Base-by-base conservation (phyloP, 2,113 vertebrate genomes). In the Empidonax traillii region DNA sequence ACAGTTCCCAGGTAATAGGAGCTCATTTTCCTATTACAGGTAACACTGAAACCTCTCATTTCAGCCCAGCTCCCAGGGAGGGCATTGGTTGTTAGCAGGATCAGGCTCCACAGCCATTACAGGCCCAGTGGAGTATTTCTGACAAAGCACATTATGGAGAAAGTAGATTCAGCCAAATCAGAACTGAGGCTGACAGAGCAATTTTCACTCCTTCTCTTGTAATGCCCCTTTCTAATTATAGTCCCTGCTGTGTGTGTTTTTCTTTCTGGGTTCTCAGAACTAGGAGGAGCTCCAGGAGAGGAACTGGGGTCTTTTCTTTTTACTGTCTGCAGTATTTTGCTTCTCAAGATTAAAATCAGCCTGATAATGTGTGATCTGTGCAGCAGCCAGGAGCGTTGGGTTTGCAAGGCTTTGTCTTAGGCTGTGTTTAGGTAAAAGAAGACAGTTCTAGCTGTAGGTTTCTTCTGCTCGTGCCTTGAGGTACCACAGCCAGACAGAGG, bases 131-230 rank as follows among this genome's bases (percentile, higher is more conserved):
- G 67, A 87, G 80, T 51, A 58, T 82, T 94, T 94, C 87, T 92
- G 90, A 92, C 65, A 76, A 53, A 94, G 79, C 78, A 92, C 56
- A 43, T 89, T 41, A 47, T 24, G 44, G 30, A 41, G 62, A 35
- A 63, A 68, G 65, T 5, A 66, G n/a, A 72, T 39, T 30, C 85
- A 88, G 47, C 71, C 75, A 39, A 61, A 93, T 75, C 49, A 93
- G 47, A 90, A 66, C 78, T n/a, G 59, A 77, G 68, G 81, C 46
- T 96, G 93, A 91, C 91, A 91, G 86, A 66, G 84, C 66, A 88
- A 78, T 82, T 93, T 84, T 24, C 37, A 44, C 47, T 79, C 62
- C 59, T 79, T 88, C 78, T 61, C 80, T 87, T 27, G 14, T 52
- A 44, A 81, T 30, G 15, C 18, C 74, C 58, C 67, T 61, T 89